phyloP scores from a whole-genome alignment of 2,797 vertebrate genomes.

The Poliocrania exsul region DNA sequence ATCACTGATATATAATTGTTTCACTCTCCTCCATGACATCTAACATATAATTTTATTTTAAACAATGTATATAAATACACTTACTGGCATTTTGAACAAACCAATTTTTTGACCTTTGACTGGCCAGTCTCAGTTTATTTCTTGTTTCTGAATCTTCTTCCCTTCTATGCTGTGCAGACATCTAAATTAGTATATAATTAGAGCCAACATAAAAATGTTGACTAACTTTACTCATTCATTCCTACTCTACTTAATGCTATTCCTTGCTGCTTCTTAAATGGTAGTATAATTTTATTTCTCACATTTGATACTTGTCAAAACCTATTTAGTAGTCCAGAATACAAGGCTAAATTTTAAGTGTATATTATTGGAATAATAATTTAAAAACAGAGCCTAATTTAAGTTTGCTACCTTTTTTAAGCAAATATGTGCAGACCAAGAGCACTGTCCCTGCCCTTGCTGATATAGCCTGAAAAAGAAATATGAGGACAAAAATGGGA shows the following conservation, averaged over 20 bases:
- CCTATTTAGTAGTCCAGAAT: not conserved
- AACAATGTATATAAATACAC: not conserved
- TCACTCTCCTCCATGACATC: not conserved
- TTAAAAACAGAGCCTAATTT: not conserved
- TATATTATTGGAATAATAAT: not conserved
- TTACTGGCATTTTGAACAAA: not conserved
- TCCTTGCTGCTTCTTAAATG: not conserved
- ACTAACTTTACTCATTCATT: not conserved
- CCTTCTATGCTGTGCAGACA: not conserved
- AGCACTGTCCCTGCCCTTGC: not conserved
- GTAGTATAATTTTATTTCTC: not conserved
- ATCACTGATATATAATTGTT: not conserved
- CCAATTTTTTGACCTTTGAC: not conserved
- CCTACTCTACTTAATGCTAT: not conserved
- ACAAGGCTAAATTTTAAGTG: not conserved
- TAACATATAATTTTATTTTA: not conserved
- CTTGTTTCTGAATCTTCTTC: not conserved
- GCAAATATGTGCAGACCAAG: not conserved
- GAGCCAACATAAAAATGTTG: not conserved
- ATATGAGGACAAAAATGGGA: not conserved
- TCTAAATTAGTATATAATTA: not conserved
- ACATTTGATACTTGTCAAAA: not conserved
- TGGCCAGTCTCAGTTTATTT: not conserved
- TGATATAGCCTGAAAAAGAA: not conserved
- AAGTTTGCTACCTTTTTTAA: not conserved